These are phyloP conservation scores for Tachysurus fulvidraco DNA, from an alignment of 2,113 vertebrate species.

Conservation along the genomic window DNA sequence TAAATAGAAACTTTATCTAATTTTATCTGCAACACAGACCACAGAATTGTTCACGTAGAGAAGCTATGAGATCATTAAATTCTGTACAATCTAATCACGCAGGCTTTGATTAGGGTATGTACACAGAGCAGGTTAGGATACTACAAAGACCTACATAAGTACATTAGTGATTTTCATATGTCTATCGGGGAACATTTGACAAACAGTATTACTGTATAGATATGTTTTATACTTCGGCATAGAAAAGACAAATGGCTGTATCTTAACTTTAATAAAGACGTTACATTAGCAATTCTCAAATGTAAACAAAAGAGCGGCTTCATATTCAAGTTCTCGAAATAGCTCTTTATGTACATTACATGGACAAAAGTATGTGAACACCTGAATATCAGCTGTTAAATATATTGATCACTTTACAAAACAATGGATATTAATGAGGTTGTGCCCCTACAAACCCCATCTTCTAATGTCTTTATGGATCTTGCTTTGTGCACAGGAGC, in stretches of 20 bases:
- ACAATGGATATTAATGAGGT: not conserved
- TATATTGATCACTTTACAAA: not conserved
- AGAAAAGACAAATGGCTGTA: not conserved
- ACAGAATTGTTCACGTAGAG: not conserved
- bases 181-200: not conserved
- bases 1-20: not conserved
- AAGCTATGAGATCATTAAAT: not conserved
- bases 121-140: not conserved
- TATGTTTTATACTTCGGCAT: not conserved
- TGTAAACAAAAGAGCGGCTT: not conserved
- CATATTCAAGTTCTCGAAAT: not conserved
- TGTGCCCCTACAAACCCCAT: not conserved
- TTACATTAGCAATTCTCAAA: not conserved
- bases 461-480: too few relatives aligned
- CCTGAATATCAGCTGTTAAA: not conserved
- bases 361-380: not conserved
- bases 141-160: not conserved
- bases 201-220: not conserved
- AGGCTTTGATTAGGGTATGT: not conserved
- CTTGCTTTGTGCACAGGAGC: too few relatives aligned
- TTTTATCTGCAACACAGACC: not conserved
- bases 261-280: not conserved
- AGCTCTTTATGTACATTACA: not conserved
- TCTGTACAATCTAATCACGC: not conserved
- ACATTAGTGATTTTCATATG: not conserved